Evolutionary conservation across 1,140 invertebrate genomes (phyloP).

Genomic region (Drosophila sp.): DNA sequence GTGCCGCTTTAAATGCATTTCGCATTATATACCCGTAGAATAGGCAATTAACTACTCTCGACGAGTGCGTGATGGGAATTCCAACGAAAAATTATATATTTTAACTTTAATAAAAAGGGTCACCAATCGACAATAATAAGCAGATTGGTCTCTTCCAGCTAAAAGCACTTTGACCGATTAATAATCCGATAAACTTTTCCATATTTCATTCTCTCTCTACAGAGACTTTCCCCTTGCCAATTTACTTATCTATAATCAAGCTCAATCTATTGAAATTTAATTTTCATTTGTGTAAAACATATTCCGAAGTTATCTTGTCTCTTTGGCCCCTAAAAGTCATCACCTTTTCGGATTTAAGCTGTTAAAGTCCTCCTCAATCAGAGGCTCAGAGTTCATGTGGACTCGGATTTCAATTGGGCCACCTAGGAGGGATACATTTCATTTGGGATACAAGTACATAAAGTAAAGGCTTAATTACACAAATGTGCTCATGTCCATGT

Average conservation of each 20-base stretch:
- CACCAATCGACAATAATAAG: not conserved
- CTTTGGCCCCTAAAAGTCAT: too few relatives aligned
- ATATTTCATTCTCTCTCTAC: too few relatives aligned
- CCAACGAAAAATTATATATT: not conserved
- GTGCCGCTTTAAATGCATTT: constrained; percentile 52
- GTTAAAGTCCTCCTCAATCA: not conserved
- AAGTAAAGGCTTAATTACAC: constrained; percentile 55
- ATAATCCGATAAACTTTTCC: too few relatives aligned
- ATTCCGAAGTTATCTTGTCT: too few relatives aligned
- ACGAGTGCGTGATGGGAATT: constrained; percentile 56
- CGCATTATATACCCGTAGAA: constrained; percentile 42
- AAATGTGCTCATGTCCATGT: constrained; percentile 57
- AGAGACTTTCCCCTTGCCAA: too few relatives aligned
- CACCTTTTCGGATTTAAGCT: too few relatives aligned
- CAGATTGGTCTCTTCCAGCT: too few relatives aligned
- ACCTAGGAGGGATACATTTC: not conserved
- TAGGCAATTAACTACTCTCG: not conserved
- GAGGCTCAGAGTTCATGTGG: not conserved
- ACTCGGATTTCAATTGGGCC: not conserved
- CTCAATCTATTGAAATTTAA: too few relatives aligned
- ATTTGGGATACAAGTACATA: constrained; percentile 39
- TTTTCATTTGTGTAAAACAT: too few relatives aligned
- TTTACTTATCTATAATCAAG: too few relatives aligned
- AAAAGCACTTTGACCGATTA: too few relatives aligned
- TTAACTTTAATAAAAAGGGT: not conserved